Base-by-base conservation (phyloP, 1,140 invertebrate genomes). In the Sminthurides bifidus region DNA sequence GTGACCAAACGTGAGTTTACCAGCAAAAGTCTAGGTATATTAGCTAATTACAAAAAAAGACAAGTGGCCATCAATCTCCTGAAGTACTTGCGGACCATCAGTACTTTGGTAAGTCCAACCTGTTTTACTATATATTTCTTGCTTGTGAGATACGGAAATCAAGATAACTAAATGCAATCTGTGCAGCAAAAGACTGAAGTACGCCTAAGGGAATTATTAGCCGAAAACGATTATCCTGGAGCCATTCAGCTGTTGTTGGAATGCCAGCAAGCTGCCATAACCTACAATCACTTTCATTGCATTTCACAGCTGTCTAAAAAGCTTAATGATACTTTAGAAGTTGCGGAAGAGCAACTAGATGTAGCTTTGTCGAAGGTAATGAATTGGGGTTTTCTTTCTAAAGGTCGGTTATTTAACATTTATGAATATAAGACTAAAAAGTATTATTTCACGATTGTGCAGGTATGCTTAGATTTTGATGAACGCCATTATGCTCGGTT, bases 331-430 rank as follows among this genome's bases (percentile, higher is more conserved):
- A 94, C 87, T 0, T 72, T 96, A 44, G 84, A 87, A 58, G 80
- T 89, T 73, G 88, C 89, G 0, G 92, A 96, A 70, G 87, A 92
- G 66, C 86, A 90, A 63, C 69, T 97, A 44, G 92, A 97, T 69
- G 78, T 80, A 5, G 88, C 89, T 1, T 72, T 96, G 8, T 81
- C 88, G 3, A 85, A 83, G 66, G 80, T 87, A 52, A 37, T 12
- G 33, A 12, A 12, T 12, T 17, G 17, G 33, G 12, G 17, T 12
- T 17, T 37, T 37, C 17, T 12, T 12, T 12, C 12, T 37, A 12
- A 37, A 37, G n/a, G n/a, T n/a, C n/a, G n/a, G n/a, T n/a, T n/a
- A n/a, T n/a, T n/a, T n/a, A 35, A 35, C n/a, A 8, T 35, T 10
- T 35, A 43, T 21, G 14, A 43, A 43, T 15, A 8, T 6, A 8